Base-by-base conservation (phyloP, 2,797 vertebrate species). In the Falco columbarius region DNA sequence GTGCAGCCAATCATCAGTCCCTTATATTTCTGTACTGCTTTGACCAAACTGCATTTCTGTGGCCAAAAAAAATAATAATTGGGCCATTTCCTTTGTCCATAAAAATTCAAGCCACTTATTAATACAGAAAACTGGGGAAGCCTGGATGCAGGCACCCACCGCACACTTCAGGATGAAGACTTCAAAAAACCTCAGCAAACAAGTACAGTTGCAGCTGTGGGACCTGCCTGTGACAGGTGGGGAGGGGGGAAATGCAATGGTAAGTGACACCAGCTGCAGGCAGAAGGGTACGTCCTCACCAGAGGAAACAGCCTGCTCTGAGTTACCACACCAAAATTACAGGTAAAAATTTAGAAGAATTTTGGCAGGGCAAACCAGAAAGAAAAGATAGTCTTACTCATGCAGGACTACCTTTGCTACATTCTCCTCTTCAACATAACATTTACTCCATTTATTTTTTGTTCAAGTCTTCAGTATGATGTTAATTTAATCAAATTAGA, bases 171-270 rank as follows among this genome's bases (percentile, higher is more conserved):
- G 8, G 8, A 56, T 46, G 10, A 24, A n/a, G 55, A 66, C 14
- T 23, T 54, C 44, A 34, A 67, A 71, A 67, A 27, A 44, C 10
- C 2, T 44, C 22, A 58, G 14, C 20, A 46, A 70, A 52, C 9
- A 3, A 49, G 19, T 51, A 47, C 18, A 52, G 27, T 36, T 20
- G 7, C 19, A 52, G 3, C 38, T 56, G 13, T 47, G 29, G 55
- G 38, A 65, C 10, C 13, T 68, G 19, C 22, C 23, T 82, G 14
- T 20, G 17, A 30, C 7, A 3, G 38, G 17, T 4, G 6, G 11
- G 2, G 16, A 15, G 22, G 0, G 0, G 9, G 29, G 21, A 61
- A 67, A 16, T 24, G 10, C 4, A 36, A 12, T 22, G 9, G 24
- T 66, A 49, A 46, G 30, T 30, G 29, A 23, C 11, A 56, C 6